Evolutionary conservation across 2,113 vertebrate species (phyloP), one percentile per base, ranked within the genome.

Genomic region (Albula glossodonta): DNA sequence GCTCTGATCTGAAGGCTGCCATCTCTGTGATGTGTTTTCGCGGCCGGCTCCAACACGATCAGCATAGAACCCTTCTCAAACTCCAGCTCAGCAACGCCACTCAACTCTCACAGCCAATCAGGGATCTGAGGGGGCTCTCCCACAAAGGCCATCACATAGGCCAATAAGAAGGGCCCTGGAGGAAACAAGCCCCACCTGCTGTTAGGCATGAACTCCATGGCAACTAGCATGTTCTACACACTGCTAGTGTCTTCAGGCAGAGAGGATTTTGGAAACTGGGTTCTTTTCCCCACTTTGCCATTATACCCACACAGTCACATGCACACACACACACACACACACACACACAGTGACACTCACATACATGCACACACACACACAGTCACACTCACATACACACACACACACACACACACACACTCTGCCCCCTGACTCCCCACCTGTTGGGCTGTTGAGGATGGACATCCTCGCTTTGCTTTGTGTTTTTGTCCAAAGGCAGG

Each of bases 1-100:
- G 92, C 91, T 56, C 66, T 90, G 92, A 91, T 93, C 90, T 92
- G 83, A 85, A 84, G 48, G 82, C 86, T 22, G 86, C 51, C 83
- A 41, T 60, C 84, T 51, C 56, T 11, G 56, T 11, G 4, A 50
- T 60, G 53, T 9, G 51, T 66, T n/a, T 0, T 2, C 13, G 57
- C 41, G 10, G 13, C 60, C 31, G 49, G 60, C 6, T 48, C 70
- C 48, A 66, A 19, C 13, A 22, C n/a, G 5, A 66, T 15, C 83
- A n/a, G 13, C 1, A 41, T 41, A 22, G 51, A 78, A 78, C 50
- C 41, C 74, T 22, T 49, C 51, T 57, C 15, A 56, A 6, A 78
- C 83, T 2, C 2, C 83, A 2, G 49, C 52, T 52, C 31, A 50
- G 19, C 17, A 19, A 0, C 4, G 25, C 70, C 13, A 9, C n/a